phyloP scores from a whole-genome alignment of 2,113 vertebrate species.

The Rhinoderma darwinii region DNA sequence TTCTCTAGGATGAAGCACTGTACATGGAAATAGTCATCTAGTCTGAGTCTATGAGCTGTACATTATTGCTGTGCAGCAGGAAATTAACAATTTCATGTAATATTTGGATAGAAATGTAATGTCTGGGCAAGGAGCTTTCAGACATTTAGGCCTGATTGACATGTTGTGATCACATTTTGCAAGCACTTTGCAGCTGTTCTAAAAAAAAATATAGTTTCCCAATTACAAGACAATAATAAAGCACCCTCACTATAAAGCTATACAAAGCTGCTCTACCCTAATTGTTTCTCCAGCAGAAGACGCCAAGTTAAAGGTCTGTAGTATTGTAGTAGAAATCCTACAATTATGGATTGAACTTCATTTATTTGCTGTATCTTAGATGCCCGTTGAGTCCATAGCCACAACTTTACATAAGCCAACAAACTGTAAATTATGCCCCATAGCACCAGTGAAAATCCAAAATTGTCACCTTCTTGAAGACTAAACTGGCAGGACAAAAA shows the following conservation, averaged over 20 bases:
- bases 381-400: no score
- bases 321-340: background rate
- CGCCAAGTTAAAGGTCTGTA: background rate
- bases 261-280: background rate
- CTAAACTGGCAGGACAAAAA: background rate
- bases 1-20: background rate
- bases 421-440: no score
- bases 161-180: slow-evolving; percentile 10
- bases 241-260: background rate
- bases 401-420: background rate
- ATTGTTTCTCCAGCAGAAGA: background rate
- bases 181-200: background rate
- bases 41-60: background rate
- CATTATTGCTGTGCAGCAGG: background rate
- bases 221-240: background rate
- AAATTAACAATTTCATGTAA: slow-evolving; percentile 30
- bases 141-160: background rate
- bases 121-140: slow-evolving; percentile 13
- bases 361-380: no score
- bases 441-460: background rate
- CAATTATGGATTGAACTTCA: background rate
- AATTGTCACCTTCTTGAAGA: background rate
- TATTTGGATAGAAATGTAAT: slow-evolving; percentile 24
- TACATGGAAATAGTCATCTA: background rate
- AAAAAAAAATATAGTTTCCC: slow-evolving; percentile 2